Evolutionary conservation across 1,140 invertebrate species (phyloP), one percentile per base, ranked within the genome.

Genomic region (Eriocheir sinensis): DNA sequence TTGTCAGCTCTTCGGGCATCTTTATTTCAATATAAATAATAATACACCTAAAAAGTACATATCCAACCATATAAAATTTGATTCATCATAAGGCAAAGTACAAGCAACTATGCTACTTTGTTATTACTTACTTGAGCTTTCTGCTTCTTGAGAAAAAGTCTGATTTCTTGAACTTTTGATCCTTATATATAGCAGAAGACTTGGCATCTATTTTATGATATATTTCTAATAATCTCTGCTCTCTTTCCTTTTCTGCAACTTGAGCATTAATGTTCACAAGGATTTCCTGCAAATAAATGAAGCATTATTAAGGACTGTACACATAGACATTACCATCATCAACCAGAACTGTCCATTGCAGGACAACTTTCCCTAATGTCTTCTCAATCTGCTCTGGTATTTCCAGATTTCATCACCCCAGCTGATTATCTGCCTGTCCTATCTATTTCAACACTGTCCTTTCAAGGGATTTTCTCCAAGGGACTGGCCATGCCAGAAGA

Each of bases 141-240:
- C 99, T 97, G 96, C 98, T 98, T 60, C 98, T 98, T 91, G 98
- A 97, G 81, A 99, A 97, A 95, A 99, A 98, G 97, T 99, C 98
- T n/a, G 98, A 98, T 96, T 99, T 99, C 96, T 99, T 99, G 96
- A 99, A 99, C 96, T 99, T 99, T 95, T 97, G 97, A 44, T 98
- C 98, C 91, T 98, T 98, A 96, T 98, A 98, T 30, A 98, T 97
- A 0, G 98, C 98, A 96, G 98, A 98, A 0, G 99, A 99, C 97
- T 99, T 99, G 2, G 98, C 98, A 97, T 99, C 99, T 85, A 99
- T 98, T 95, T 98, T 98, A 96, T 98, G 98, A 96, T 99, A 99
- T 95, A 99, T 99, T 96, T 99, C 99, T 94, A 99, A 96, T 96
- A 99, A 98, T 36, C 98, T 97, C 96, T 98, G 98, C 96, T 99